These are phyloP conservation scores for Gasteruption jaculator DNA, from an alignment of 2,888 invertebrate species.

Conservation along the genomic window DNA sequence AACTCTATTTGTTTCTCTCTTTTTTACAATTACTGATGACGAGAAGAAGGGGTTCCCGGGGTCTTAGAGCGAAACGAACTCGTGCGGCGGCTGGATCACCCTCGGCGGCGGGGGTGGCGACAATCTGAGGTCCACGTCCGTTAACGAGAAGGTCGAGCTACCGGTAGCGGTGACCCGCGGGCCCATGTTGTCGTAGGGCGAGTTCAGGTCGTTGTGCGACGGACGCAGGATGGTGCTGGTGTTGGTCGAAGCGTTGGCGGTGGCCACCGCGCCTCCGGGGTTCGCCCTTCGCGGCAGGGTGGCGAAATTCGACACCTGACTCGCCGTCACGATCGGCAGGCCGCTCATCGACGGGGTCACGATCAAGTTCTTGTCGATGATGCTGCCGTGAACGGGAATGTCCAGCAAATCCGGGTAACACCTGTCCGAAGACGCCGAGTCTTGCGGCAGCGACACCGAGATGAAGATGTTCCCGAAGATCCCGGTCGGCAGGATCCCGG, in stretches of 20 bases:
- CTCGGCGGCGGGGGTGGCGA: constrained; percentile 58
- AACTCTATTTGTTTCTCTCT: too few relatives aligned
- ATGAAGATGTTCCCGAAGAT: constrained; percentile 77
- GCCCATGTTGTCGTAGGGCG: constrained; percentile 87
- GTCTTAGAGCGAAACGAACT: constrained; percentile 57
- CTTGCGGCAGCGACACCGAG: constrained; percentile 74
- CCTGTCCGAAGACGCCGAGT: constrained; percentile 61
- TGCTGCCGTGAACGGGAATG: constrained; percentile 54
- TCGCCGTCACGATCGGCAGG: too few relatives aligned
- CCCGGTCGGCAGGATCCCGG: constrained; percentile 50
- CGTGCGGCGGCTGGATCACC: constrained; percentile 57
- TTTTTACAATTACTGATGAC: too few relatives aligned
- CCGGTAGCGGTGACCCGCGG: constrained; percentile 85
- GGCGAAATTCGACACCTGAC: constrained; percentile 47
- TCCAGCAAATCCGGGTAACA: constrained; percentile 80
- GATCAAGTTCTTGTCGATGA: constrained; percentile 22
- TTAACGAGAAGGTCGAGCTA: constrained; percentile 80
- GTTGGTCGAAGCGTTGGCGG: constrained; percentile 31
- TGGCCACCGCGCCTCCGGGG: constrained; percentile 31
- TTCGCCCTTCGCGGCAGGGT: constrained; percentile 52
- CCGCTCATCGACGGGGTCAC: constrained; percentile 23
- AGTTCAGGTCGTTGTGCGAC: constrained; percentile 54
- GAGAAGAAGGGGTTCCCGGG: too few relatives aligned
- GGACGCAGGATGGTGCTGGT: constrained; percentile 55
- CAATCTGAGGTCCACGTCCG: constrained; percentile 55